Evolutionary conservation across 2,797 vertebrate species (phyloP).

Genomic region (Ptychadena robeensis): DNA sequence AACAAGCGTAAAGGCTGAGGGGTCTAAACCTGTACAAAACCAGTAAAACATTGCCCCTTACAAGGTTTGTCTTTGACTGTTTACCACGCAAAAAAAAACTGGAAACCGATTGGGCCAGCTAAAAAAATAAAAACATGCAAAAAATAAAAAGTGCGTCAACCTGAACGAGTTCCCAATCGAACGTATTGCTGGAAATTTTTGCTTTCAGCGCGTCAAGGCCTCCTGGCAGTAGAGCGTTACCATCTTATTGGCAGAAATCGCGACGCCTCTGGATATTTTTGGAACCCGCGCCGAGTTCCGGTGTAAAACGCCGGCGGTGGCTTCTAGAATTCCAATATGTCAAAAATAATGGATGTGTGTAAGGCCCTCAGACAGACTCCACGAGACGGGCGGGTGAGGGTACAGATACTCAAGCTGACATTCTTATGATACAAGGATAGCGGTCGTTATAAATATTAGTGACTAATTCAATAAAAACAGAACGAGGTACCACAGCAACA

Average conservation of each 20-base stretch:
- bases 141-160: neutral
- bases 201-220: neutral
- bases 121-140: constrained; percentile 3
- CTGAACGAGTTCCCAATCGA: neutral
- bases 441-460: neutral
- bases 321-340: neutral
- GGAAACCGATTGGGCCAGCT: neutral
- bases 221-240: neutral
- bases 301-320: neutral
- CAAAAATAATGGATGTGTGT: neutral
- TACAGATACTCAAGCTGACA: neutral
- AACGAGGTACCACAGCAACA: neutral
- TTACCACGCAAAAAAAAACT: constrained; percentile 11
- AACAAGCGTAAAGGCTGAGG: neutral
- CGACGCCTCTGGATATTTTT: neutral
- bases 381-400: constrained; percentile 25
- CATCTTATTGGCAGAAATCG: neutral
- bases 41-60: constrained; percentile 17
- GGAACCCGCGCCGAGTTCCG: neutral
- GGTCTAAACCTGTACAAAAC: constrained; percentile 22
- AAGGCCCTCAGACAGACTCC: neutral
- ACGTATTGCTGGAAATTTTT: neutral
- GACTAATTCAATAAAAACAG: neutral
- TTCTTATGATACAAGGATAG: neutral
- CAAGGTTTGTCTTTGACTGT: constrained; percentile 20